Conservation (phyloP, 30 jellyfish, hydroid and myxozoan species). For the Rhopilema esculentum region DNA sequence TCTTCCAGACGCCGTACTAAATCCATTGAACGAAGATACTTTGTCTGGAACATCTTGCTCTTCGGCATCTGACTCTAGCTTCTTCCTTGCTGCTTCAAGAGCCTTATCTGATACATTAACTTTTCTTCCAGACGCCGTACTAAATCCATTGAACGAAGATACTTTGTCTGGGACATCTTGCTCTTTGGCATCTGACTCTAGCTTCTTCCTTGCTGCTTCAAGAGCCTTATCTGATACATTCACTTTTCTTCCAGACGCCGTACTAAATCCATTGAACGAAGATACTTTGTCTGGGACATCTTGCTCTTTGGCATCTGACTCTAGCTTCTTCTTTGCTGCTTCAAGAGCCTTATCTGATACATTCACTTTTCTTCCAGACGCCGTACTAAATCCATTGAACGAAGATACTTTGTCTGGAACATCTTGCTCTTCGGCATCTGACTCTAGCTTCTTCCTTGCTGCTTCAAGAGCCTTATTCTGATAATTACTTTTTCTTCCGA, state of each 20-base stretch:
- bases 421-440: conserved; percentile 1
- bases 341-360: conserved; percentile 62
- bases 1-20: conserved; percentile 78
- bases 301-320: background rate
- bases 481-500: conserved; percentile 63
- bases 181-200: conserved; percentile 8
- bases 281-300: background rate
- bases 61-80: too few species aligned
- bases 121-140: conserved; percentile 74
- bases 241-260: background rate
- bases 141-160: conserved; percentile 53
- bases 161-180: background rate
- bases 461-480: conserved; percentile 61
- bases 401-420: background rate
- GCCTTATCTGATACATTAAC: conserved; percentile 67
- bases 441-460: conserved; percentile 53
- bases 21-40: conserved; percentile 47
- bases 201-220: conserved; percentile 61
- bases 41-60: background rate
- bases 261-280: background rate
- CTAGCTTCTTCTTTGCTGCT: background rate
- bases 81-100: conserved; percentile 63
- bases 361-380: conserved; percentile 64
- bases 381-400: conserved; percentile 81
- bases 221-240: background rate